Conservation (phyloP, 2,888 invertebrate species). For the Mesorhabditis sp. region DNA sequence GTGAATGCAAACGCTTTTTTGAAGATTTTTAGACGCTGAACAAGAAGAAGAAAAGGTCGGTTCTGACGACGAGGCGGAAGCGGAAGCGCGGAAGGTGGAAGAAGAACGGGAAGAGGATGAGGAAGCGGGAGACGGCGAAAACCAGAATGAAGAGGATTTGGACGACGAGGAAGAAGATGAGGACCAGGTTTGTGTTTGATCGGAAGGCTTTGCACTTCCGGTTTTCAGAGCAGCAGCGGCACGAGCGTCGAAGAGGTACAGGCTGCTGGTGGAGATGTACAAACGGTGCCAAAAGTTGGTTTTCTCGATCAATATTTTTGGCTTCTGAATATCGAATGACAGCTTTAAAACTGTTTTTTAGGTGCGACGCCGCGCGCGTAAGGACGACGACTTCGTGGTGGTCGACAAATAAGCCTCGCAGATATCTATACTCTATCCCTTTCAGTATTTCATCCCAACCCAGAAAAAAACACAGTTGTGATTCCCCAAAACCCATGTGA, state of each 20-base stretch:
- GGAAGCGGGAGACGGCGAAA: neutral
- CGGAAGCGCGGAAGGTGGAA: neutral
- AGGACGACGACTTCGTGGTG: slow-evolving; percentile 4
- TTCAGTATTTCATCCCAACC: too few relatives aligned
- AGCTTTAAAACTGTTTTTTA: neutral
- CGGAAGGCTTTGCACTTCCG: neutral
- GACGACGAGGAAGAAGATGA: neutral
- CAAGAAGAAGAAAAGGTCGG: neutral
- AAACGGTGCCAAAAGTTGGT: neutral
- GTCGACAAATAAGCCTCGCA: neutral
- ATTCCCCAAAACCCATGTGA: too few relatives aligned
- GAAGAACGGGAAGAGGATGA: neutral
- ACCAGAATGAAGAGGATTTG: neutral
- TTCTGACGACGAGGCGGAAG: neutral
- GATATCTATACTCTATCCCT: too few relatives aligned
- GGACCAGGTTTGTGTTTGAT: neutral
- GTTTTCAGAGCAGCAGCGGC: slow-evolving; percentile 6
- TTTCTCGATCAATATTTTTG: too few relatives aligned
- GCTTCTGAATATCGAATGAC: too few relatives aligned
- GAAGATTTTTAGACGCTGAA: slow-evolving; percentile 9
- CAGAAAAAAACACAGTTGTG: too few relatives aligned
- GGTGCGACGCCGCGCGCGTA: neutral
- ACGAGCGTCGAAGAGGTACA: neutral
- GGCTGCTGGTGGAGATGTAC: neutral
- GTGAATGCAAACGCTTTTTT: neutral